These are phyloP conservation scores for Volucella inflata DNA, from an alignment of 2,888 invertebrate species.

Conservation along the genomic window DNA sequence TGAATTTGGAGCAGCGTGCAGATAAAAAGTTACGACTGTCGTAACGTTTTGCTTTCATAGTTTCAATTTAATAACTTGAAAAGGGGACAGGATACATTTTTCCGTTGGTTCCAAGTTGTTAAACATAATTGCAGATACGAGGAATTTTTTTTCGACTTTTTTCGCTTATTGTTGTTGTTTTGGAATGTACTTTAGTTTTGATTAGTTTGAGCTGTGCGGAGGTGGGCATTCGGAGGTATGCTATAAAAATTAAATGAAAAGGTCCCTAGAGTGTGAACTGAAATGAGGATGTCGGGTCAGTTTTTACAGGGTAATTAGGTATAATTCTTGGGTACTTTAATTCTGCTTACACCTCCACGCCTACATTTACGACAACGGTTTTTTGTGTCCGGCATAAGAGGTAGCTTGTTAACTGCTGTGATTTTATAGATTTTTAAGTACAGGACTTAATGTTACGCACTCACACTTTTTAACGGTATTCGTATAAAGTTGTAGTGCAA, in stretches of 20 bases:
- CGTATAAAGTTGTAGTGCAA: no score
- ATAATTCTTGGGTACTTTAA: conserved; percentile 50
- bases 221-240: neutral
- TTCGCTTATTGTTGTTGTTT: no score
- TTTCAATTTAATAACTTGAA: conserved; percentile 68
- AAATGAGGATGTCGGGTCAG: conserved; percentile 34
- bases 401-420: neutral
- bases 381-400: conserved; percentile 16
- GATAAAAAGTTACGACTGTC: conserved; percentile 69
- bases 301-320: conserved; percentile 48
- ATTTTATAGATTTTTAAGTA: conserved; percentile 4
- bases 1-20: conserved; percentile 38
- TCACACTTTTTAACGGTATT: no score
- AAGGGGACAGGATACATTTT: conserved; percentile 36
- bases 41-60: conserved; percentile 65
- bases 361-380: conserved; percentile 35
- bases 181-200: conserved; percentile 30
- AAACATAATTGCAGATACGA: conserved; percentile 53
- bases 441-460: no score
- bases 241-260: neutral
- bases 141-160: conserved; percentile 10
- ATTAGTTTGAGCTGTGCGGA: conserved; percentile 22
- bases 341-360: conserved; percentile 43
- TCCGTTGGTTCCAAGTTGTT: conserved; percentile 42
- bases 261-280: conserved; percentile 16